Conservation (phyloP, 2,113 vertebrate species). For the Riparia riparia region DNA sequence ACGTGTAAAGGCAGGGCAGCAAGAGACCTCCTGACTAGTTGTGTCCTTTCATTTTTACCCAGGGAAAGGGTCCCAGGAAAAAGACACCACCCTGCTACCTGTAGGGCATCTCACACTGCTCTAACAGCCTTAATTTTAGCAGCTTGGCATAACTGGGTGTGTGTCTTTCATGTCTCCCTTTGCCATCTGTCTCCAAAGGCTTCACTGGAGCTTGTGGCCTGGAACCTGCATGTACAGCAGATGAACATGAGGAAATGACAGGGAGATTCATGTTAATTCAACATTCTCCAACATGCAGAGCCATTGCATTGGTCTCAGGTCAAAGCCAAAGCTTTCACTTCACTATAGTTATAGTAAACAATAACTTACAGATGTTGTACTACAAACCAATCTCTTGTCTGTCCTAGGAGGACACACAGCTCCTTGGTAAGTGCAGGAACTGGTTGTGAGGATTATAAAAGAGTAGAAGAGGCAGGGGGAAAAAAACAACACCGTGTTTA, state of each 20-base stretch:
- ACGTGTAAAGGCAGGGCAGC: background rate
- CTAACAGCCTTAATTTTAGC: background rate
- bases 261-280: background rate
- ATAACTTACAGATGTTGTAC: background rate
- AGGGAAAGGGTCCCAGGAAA: background rate
- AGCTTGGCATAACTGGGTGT: background rate
- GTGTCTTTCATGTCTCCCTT: background rate
- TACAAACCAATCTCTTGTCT: background rate
- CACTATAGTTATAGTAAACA: background rate
- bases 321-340: background rate
- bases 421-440: background rate
- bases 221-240: background rate
- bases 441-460: background rate
- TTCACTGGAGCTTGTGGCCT: background rate
- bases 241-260: background rate
- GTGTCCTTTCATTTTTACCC: background rate
- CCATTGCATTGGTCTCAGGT: background rate
- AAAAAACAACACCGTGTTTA: background rate
- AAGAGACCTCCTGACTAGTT: background rate
- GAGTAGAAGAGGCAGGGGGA: background rate
- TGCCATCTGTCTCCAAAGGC: background rate
- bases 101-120: background rate
- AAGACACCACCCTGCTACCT: background rate
- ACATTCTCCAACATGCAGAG: background rate
- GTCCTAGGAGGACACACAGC: background rate